Evolutionary conservation across 2,113 vertebrate species (phyloP).

Genomic region (Saguinus imperator): DNA sequence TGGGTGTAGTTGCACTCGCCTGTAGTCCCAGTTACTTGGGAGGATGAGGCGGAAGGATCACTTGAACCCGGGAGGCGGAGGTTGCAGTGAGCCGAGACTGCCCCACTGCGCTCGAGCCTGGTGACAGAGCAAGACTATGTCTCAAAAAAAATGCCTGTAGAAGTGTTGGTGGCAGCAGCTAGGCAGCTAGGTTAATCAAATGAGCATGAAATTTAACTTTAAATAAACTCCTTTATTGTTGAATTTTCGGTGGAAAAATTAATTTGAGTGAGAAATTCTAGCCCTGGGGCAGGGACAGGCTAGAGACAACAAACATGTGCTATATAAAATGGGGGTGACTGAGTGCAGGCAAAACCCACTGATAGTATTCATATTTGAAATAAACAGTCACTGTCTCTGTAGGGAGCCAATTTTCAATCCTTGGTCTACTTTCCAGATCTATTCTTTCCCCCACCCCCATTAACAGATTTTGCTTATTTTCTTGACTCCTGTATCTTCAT

Average conservation of each 20-base stretch:
- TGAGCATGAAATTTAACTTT: background rate
- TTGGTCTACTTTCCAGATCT: background rate
- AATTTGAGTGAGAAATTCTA: background rate
- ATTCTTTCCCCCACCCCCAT: background rate
- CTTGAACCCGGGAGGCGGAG: no score
- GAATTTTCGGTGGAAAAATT: slow-evolving; percentile 24
- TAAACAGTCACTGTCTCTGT: background rate
- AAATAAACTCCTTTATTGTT: background rate
- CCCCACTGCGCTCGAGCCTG: no score
- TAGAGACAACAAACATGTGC: background rate
- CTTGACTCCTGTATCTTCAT: background rate
- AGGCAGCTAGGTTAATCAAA: background rate
- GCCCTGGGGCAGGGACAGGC: background rate
- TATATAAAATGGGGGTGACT: background rate
- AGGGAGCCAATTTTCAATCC: background rate
- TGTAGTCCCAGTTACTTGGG: no score
- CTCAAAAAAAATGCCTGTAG: background rate
- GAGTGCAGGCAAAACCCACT: background rate
- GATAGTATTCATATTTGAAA: background rate
- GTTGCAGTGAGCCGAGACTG: no score
- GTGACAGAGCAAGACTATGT: no score
- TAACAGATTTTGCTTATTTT: background rate
- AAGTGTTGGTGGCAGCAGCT: background rate
- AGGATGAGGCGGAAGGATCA: no score
- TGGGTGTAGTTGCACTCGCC: no score